Base-by-base conservation (phyloP, 2,888 invertebrate species). In the Synanthedon andrenaeformis region DNA sequence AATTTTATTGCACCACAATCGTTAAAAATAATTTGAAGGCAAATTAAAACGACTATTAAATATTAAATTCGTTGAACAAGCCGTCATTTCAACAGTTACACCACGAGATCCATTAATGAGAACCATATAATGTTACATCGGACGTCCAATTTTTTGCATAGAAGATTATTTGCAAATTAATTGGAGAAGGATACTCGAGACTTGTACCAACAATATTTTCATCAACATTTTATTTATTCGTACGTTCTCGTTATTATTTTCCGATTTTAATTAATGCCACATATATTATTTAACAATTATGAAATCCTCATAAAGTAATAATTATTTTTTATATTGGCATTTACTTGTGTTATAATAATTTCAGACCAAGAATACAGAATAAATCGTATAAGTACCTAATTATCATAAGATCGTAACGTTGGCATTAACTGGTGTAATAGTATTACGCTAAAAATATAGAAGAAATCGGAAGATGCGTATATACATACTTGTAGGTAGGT, bases 101-200 rank as follows among this genome's bases (percentile, higher is more conserved):
- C 4, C 6, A 49, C 17, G 6, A 49, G 17, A 17, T 28, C 13
- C 23, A 13, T 49, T 58, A 57, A 57, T 59, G 57, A 60, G 53
- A 53, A 14, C 55, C 42, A 57, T 54, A 52, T 57, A 52, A 42
- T 41, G 50, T 58, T 56, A 45, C 56, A 49, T 12, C 28, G 49
- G 52, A n/a, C 53, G 51, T 55, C 8, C 13, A 17, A 19, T 49
- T 49, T 49, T 49, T 49, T 19, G 35, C 49, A 49, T 49, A 17
- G 19, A 12, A 49, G 14, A 49, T 58, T 61, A 70, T 66, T 74
- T 61, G 60, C 63, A 66, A 72, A 74, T 73, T 75, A 75, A 76
- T 76, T 74, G 74, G 72, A 73, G 70, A 64, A 60, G 59, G 57
- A 59, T 61, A 73, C 56, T 61, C 41, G 67, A 69, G 62, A 62